Conservation (phyloP, 2,797 vertebrate genomes). For the Lophotriccus pileatus region DNA sequence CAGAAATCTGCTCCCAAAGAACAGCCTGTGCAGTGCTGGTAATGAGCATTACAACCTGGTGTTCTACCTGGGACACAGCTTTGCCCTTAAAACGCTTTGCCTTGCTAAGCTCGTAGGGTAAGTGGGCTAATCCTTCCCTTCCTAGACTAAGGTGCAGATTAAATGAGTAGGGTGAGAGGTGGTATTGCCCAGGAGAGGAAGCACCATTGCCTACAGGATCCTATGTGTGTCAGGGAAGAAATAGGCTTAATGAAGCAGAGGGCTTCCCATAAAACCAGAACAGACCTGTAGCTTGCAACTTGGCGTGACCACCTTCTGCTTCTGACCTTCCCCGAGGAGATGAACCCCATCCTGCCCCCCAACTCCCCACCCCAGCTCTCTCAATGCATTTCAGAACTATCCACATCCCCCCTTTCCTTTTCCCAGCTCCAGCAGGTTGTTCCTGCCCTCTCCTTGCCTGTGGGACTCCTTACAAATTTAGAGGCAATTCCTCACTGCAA, state of each 20-base stretch:
- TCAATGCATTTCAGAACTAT: background rate
- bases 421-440: background rate
- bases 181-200: background rate
- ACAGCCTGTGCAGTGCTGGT: background rate
- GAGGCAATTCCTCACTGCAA: background rate
- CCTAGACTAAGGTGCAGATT: slow-evolving; percentile 18
- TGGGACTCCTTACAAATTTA: background rate
- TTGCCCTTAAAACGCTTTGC: slow-evolving; percentile 35
- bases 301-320: background rate
- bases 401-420: background rate
- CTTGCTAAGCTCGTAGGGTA: slow-evolving; percentile 40
- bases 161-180: background rate
- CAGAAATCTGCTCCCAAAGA: background rate
- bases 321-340: background rate
- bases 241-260: background rate
- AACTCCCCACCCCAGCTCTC: background rate
- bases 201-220: background rate
- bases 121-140: slow-evolving; percentile 57
- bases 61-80: background rate
- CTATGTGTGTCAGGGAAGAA: background rate
- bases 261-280: background rate
- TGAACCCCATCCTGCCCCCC: background rate
- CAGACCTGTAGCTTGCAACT: background rate
- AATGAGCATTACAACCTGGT: background rate
- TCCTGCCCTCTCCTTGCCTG: background rate